These are phyloP conservation scores for Bombus superbus DNA, from an alignment of 1,140 invertebrate genomes.

Conservation along the genomic window DNA sequence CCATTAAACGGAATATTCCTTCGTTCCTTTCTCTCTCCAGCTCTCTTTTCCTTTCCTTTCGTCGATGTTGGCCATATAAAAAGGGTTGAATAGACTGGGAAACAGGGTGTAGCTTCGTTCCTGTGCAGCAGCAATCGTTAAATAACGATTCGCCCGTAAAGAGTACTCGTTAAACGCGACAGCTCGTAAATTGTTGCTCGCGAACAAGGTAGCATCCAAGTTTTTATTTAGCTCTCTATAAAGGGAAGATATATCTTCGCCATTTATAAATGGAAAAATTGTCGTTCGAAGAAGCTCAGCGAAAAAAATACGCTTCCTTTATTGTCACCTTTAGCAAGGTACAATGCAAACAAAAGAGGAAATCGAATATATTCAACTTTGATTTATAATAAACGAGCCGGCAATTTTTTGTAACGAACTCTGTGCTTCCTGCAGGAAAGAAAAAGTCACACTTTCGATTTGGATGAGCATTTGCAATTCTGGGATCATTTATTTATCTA, in stretches of 20 bases:
- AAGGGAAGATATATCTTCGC: background rate
- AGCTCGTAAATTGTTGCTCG: slow-evolving; percentile 40
- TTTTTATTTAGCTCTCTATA: slow-evolving; percentile 1
- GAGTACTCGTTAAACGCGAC: slow-evolving; percentile 22
- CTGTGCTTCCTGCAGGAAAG: too few relatives aligned
- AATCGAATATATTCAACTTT: too few relatives aligned
- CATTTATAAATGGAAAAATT: background rate
- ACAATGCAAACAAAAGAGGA: too few relatives aligned
- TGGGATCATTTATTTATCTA: too few relatives aligned
- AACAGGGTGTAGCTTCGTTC: background rate
- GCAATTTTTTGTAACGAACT: too few relatives aligned
- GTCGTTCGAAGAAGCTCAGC: background rate
- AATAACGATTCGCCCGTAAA: slow-evolving; percentile 11
- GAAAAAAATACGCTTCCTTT: background rate
- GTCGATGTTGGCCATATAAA: background rate
- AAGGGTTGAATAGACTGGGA: background rate
- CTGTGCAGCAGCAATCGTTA: slow-evolving; percentile 20
- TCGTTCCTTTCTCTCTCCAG: background rate
- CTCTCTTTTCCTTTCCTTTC: background rate
- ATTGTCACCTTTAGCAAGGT: background rate
- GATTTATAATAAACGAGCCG: too few relatives aligned
- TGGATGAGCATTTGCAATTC: too few relatives aligned
- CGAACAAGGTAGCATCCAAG: background rate
- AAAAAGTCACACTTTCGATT: too few relatives aligned
- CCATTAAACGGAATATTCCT: slow-evolving; percentile 45